Evolutionary conservation across 30 jellyfish, hydroid and myxozoan genomes (phyloP).

Genomic region (Turritopsis rubra): DNA sequence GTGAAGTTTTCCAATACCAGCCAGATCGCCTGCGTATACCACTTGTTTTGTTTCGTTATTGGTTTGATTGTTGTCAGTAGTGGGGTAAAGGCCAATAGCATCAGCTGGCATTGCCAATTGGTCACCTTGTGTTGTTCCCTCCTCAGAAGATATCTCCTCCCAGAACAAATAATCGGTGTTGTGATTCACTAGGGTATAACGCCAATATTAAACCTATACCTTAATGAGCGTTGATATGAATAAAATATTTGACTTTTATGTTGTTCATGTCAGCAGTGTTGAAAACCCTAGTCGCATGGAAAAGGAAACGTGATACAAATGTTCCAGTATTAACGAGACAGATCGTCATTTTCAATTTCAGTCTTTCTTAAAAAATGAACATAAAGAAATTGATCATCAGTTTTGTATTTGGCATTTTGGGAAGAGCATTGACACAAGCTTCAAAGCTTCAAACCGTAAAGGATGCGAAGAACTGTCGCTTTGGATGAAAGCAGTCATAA

Average conservation of each 20-base stretch:
- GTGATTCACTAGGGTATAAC: not conserved
- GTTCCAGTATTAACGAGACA: not conserved
- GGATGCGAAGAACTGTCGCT: not conserved
- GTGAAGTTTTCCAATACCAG: too few species aligned
- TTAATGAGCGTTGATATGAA: not conserved
- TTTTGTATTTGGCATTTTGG: slow-evolving; percentile 38
- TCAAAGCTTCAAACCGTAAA: not conserved
- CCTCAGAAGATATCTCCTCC: too few species aligned
- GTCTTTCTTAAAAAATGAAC: slow-evolving; percentile 23
- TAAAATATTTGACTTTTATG: not conserved
- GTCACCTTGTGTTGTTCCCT: too few species aligned
- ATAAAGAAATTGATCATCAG: slow-evolving; percentile 34
- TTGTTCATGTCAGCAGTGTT: not conserved
- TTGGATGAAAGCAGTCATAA: not conserved
- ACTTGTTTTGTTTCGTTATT: too few species aligned
- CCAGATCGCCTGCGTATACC: too few species aligned
- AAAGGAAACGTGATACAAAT: not conserved
- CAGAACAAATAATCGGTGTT: too few species aligned
- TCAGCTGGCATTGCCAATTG: too few species aligned
- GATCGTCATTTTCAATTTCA: slow-evolving; percentile 40
- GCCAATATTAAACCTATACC: not conserved
- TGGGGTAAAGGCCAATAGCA: too few species aligned
- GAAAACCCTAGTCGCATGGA: not conserved
- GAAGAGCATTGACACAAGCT: not conserved
- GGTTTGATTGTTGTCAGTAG: too few species aligned